Conservation (phyloP, 2,888 invertebrate genomes). For the Rotaria macrura region DNA sequence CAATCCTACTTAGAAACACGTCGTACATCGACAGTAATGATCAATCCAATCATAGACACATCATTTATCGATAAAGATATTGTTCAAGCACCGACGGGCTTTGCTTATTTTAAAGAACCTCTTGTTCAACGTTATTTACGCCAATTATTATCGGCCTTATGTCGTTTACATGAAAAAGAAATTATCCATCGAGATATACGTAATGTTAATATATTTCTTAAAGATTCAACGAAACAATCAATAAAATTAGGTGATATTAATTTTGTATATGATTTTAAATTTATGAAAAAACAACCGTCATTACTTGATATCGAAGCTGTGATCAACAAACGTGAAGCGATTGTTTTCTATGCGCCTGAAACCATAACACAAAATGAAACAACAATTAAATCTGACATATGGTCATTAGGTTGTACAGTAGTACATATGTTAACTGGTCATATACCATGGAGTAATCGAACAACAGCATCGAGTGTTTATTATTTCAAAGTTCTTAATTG, state of each 20-base stretch:
- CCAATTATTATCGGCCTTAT: background rate
- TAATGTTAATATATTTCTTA: background rate
- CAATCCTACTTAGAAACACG: background rate
- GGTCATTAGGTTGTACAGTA: background rate
- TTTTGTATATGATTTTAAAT: constrained; percentile 18
- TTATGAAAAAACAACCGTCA: background rate
- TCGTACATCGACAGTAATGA: background rate
- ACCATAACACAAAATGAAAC: background rate
- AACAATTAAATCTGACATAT: background rate
- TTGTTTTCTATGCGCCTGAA: background rate
- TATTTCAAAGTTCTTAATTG: background rate
- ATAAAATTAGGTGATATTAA: constrained; percentile 17
- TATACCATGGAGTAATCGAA: constrained; percentile 7
- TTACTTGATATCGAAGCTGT: background rate
- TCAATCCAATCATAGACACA: background rate
- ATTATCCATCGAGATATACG: constrained; percentile 17
- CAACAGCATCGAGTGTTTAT: background rate
- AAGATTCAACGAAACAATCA: background rate
- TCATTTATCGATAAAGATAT: background rate
- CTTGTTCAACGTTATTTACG: background rate
- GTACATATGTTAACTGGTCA: constrained; percentile 7
- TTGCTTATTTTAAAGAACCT: background rate
- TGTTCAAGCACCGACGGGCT: background rate
- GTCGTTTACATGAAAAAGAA: background rate
- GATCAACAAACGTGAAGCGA: background rate